A percentile compares a stretch with the other conserved stretches of the same genome.
phyloP scores from a whole-genome alignment of 2,113 vertebrate genomes.

The Trematocara stigmaticum region DNA sequence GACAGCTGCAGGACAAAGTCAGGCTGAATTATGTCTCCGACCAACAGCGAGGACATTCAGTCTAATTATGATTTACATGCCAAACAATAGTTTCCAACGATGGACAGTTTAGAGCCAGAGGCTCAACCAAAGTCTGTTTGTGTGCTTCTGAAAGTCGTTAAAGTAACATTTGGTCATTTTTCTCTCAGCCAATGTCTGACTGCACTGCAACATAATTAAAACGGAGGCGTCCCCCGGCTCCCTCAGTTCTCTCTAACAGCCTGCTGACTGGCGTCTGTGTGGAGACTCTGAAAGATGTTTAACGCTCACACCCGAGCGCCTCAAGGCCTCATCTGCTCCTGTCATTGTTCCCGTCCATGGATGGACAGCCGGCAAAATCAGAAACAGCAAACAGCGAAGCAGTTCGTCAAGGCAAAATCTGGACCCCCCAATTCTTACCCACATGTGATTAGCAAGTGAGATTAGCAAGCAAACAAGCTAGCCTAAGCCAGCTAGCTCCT shows the following conservation, averaged over 20 bases:
- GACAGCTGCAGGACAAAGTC: not conserved
- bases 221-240: not conserved
- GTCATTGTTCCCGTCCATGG: rapidly evolving
- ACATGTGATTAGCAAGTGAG: not conserved
- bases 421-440: rapidly evolving
- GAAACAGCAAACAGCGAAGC: not conserved
- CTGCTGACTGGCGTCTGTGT: not conserved
- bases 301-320: not conserved
- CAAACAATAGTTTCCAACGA: not conserved
- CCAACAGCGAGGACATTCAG: not conserved
- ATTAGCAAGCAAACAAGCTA: not conserved
- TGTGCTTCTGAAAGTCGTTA: not conserved
- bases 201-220: rapidly evolving
- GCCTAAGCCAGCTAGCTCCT: not conserved
- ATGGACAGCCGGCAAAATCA: not conserved
- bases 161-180: not conserved
- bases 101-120: not conserved
- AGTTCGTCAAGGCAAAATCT: not conserved
- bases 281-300: not conserved
- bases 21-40: rapidly evolving
- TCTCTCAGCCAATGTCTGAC: not conserved
- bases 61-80: not conserved
- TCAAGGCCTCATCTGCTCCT: not conserved
- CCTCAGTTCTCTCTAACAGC: not conserved
- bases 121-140: not conserved